phyloP scores from a whole-genome alignment of 2,113 vertebrate species.

The Cryptomyrus ogoouensis region DNA sequence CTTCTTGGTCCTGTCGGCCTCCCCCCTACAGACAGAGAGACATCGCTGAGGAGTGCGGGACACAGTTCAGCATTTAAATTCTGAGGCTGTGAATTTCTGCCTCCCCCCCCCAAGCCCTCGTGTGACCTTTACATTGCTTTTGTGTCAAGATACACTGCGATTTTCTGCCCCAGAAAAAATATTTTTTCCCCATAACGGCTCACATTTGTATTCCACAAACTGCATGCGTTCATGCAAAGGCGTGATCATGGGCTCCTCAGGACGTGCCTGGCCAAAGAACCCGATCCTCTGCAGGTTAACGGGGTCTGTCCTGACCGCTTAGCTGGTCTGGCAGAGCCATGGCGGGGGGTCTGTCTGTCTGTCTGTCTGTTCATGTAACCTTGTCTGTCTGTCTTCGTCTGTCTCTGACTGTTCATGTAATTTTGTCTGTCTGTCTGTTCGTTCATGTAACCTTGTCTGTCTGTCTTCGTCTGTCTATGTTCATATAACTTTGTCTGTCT shows the following conservation, averaged over 20 bases:
- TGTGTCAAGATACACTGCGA: constrained; percentile 40
- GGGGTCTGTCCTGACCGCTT: not conserved
- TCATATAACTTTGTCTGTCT: not conserved
- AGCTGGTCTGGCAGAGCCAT: not conserved
- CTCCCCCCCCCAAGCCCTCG: constrained; percentile 32
- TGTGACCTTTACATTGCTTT: constrained; percentile 45
- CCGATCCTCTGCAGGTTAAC: not conserved
- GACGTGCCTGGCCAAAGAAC: not conserved
- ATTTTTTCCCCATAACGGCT: not conserved
- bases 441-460: too few relatives aligned
- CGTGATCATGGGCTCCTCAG: not conserved
- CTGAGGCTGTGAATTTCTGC: not conserved
- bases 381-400: not conserved
- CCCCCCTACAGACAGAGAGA: not conserved
- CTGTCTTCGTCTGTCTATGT: not conserved
- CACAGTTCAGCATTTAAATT: not conserved
- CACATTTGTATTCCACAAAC: constrained; percentile 11
- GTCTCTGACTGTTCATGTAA: too few relatives aligned
- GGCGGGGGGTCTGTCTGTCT: not conserved
- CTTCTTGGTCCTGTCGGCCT: not conserved
- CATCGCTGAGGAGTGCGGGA: not conserved
- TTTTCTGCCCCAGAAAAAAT: not conserved
- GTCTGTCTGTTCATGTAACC: too few relatives aligned
- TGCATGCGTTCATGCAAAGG: not conserved
- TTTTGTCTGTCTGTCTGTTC: too few relatives aligned